Evolutionary conservation across 2,113 vertebrate species (phyloP).

Genomic region (Crotalus viridis): DNA sequence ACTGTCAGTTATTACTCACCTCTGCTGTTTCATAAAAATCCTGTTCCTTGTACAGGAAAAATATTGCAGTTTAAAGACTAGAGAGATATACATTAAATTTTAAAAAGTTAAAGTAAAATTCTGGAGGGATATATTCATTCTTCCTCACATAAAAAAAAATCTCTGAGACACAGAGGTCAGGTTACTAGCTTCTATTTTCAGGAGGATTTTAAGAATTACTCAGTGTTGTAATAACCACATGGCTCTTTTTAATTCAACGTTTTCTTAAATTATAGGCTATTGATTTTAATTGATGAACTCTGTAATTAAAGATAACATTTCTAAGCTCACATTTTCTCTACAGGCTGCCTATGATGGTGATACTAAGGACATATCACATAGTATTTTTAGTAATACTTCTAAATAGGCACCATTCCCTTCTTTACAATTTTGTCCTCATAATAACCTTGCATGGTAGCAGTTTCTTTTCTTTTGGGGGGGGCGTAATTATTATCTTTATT

Average conservation of each 20-base stretch:
- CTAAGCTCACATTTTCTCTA: background rate
- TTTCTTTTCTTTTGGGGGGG: too few relatives aligned
- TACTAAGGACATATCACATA: background rate
- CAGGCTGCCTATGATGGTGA: background rate
- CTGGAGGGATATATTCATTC: background rate
- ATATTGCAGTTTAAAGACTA: conserved; percentile 29
- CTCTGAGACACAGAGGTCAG: conserved; percentile 10
- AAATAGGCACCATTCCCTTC: background rate
- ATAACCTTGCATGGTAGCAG: background rate
- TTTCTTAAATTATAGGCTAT: background rate
- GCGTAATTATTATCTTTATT: too few relatives aligned
- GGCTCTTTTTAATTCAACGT: background rate
- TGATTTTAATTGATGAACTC: background rate
- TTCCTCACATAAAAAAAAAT: conserved; percentile 24
- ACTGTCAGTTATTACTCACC: conserved; percentile 19
- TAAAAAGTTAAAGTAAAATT: conserved; percentile 39
- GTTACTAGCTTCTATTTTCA: background rate
- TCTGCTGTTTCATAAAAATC: conserved; percentile 41
- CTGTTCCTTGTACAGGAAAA: conserved; percentile 27
- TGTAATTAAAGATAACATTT: background rate
- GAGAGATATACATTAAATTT: background rate
- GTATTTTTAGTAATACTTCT: background rate
- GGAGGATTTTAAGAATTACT: background rate
- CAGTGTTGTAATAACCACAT: background rate
- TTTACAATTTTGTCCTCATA: background rate